Evolutionary conservation across 2,797 vertebrate species (phyloP), one percentile per base, ranked within the genome.

Genomic region (Emys orbicularis): DNA sequence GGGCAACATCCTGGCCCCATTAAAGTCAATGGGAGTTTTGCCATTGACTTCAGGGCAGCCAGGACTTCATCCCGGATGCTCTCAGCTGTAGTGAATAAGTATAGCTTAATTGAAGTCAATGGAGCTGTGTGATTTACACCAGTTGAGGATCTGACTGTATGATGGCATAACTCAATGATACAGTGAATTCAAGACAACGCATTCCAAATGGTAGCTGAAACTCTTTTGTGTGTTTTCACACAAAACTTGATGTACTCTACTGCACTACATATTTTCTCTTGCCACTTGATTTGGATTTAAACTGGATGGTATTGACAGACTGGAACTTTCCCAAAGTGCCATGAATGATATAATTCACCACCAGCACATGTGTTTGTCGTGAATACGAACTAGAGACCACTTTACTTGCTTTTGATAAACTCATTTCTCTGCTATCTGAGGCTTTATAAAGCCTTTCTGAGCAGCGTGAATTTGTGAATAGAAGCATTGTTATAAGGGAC

Each of bases 331-430:
- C 90, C 72, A 59, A 10, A 77, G 21, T 77, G 50, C 84, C 83
- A 15, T 1, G 5, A 93, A 86, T 90, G 82, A 68, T 4, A 52
- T 83, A 81, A 93, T 84, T 95, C 91, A 80, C 29, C 49, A n/a
- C 23, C 16, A 15, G 56, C 92, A 61, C 11, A 19, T 74, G 59
- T 90, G 53, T 88, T 90, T 90, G n/a, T 41, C 11, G 27, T 56
- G 82, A 91, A 89, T 77, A 77, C 2, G 27, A 86, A 72, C 29
- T 81, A 79, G 87, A 74, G 53, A 41, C 19, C 83, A 49, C 83
- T 87, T 87, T 94, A 81, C 79, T 87, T 95, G 81, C 74, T 94
- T 94, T 94, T 82, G 86, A 87, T 93, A 89, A 56, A 29, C 84
- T 92, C 2, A 1, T 87, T 81, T 49, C 41, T 79, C 86, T 90